Evolutionary conservation across 2,797 vertebrate species (phyloP), one percentile per base, ranked within the genome.

Genomic region (Esox masquinongy): DNA sequence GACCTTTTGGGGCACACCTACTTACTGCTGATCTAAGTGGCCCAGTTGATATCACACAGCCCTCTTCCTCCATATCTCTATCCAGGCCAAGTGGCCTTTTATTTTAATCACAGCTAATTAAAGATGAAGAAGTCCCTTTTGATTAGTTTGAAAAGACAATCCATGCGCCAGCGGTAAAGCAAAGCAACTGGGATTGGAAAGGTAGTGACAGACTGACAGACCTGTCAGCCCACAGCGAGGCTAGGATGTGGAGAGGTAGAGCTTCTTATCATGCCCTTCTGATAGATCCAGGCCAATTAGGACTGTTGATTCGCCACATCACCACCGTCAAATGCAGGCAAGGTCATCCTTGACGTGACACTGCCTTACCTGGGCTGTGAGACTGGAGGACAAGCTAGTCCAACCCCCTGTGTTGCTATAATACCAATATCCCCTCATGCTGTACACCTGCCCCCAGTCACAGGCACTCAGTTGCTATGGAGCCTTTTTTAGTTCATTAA

Each of bases 231-330:
- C 1, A 24, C n/a, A 24, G 56, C 56, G 11, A 34, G 64, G 64
- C 15, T 29, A 67, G 64, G 14, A 67, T 47, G 43, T 47, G 29
- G 31, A 17, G 64, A 67, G 16, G 29, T 17, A 67, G 64, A 49
- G 53, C 56, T n/a, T 12, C 49, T 43, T 73, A 51, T 31, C 14
- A 12, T 43, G 70, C 64, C 29, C 17, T 64, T 73, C 71, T 83
- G 70, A 81, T 72, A 86, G 74, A 15, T 83, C 82, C 86, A 80
- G 82, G 78, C 56, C 22, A 85, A 83, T 87, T 83, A 83, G 56
- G 29, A 76, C 59, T 82, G 59, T 79, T 79, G 86, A 82, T 75
- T 82, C 79, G 70, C 56, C 22, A 61, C 56, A 61, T 61, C 56
- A 82, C 22, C 47, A 72, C 74, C 84, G 78, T 87, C 79, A 84